Evolutionary conservation across 2,888 invertebrate species (phyloP).

Genomic region (Lamellibrachia columna): DNA sequence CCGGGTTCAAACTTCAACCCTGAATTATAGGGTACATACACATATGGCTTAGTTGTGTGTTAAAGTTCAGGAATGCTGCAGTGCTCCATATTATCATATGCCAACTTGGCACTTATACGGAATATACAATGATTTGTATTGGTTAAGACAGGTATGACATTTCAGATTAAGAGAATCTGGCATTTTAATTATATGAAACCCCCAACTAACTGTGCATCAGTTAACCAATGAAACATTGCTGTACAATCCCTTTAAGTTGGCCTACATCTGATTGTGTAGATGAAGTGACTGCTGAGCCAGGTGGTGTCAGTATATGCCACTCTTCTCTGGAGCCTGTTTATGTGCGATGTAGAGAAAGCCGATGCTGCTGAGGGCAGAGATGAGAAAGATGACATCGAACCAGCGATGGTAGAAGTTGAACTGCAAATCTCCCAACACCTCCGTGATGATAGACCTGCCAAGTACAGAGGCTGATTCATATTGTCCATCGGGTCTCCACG

Average conservation of each 20-base stretch:
- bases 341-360: conserved; percentile 90
- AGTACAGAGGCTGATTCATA: neutral
- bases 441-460: conserved; percentile 83
- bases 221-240: too few relatives aligned
- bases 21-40: neutral
- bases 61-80: neutral
- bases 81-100: neutral
- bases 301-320: conserved; percentile 21
- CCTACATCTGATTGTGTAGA: neutral
- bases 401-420: conserved; percentile 99
- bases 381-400: conserved; percentile 99
- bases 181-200: too few relatives aligned
- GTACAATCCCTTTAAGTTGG: too few relatives aligned
- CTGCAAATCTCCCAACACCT: conserved; percentile 94
- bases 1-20: neutral
- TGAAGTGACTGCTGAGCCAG: neutral
- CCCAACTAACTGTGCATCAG: too few relatives aligned
- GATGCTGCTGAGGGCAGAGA: conserved; percentile 95
- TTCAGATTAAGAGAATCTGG: too few relatives aligned
- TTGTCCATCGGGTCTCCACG: neutral
- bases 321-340: conserved; percentile 59
- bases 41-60: neutral
- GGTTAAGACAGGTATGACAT: too few relatives aligned
- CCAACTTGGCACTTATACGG: neutral
- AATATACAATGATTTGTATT: too few relatives aligned